Percentiles rank a stretch among this genome's conserved stretches.
These are phyloP conservation scores for Cyphomyrmex costatus DNA, from an alignment of 1,140 invertebrate genomes.

Conservation along the genomic window DNA sequence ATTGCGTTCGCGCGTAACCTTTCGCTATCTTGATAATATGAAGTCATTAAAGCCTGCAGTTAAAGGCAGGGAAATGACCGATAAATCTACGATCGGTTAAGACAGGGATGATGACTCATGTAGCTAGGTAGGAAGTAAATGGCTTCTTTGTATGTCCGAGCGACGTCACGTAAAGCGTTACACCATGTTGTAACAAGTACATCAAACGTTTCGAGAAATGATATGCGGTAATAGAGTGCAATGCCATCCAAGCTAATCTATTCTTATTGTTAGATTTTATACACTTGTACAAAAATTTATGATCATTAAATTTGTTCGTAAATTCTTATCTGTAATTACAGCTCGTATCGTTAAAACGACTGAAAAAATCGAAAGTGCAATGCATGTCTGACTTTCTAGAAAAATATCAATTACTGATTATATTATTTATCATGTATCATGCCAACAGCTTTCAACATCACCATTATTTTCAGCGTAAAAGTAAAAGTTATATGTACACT, in stretches of 20 bases:
- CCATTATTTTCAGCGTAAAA: neutral
- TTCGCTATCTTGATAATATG: neutral
- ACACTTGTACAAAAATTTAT: neutral
- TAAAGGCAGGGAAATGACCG: neutral
- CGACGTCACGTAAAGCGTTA: neutral
- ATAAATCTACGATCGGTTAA: neutral
- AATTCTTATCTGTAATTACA: neutral
- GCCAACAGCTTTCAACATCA: neutral
- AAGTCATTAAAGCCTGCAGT: constrained; percentile 12
- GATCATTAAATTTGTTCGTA: neutral
- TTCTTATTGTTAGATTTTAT: neutral
- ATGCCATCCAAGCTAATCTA: neutral
- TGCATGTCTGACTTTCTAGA: constrained; percentile 13
- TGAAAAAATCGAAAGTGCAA: neutral
- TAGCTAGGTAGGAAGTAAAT: constrained; percentile 38
- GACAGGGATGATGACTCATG: constrained; percentile 39
- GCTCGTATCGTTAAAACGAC: neutral
- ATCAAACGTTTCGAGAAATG: constrained; percentile 4
- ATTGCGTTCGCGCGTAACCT: neutral
- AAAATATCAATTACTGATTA: constrained; percentile 9
- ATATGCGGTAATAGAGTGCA: neutral
- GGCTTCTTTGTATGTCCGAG: neutral
- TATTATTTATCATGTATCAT: neutral
- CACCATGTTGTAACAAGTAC: constrained; percentile 26
- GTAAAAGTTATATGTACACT: neutral